Conservation (phyloP, 2,797 vertebrate genomes). For the Manis crassicaudata region DNA sequence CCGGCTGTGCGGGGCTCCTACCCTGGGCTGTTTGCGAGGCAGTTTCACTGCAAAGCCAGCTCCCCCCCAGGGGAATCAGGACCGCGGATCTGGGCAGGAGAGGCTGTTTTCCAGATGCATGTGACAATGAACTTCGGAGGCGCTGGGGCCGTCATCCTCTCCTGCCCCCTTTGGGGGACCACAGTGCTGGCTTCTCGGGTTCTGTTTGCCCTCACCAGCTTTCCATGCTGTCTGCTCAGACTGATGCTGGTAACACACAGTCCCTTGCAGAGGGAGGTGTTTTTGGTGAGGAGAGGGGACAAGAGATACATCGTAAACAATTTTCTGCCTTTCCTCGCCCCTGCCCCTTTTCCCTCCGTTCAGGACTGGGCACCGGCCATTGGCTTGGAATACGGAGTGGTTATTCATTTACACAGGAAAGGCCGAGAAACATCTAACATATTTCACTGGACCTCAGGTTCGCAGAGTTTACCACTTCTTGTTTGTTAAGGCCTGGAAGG, state of each 20-base stretch:
- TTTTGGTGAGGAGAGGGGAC: not conserved
- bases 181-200: not conserved
- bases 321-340: not conserved
- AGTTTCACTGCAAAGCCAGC: not conserved
- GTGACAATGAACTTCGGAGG: not conserved
- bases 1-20: not conserved
- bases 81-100: not conserved
- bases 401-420: conserved; percentile 10
- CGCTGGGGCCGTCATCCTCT: not conserved
- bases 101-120: not conserved
- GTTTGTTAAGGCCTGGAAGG: not conserved
- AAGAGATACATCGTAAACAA: not conserved
- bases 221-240: not conserved
- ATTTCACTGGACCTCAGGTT: not conserved
- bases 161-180: not conserved
- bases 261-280: not conserved
- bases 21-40: not conserved
- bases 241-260: not conserved
- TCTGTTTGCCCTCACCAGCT: not conserved
- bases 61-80: not conserved
- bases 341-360: not conserved
- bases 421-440: conserved; percentile 29
- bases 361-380: not conserved
- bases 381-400: not conserved
- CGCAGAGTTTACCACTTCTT: not conserved